Evolutionary conservation across 2,888 invertebrate species (phyloP), one percentile per base, ranked within the genome.

Genomic region (Rhamphomyia laevipes): DNA sequence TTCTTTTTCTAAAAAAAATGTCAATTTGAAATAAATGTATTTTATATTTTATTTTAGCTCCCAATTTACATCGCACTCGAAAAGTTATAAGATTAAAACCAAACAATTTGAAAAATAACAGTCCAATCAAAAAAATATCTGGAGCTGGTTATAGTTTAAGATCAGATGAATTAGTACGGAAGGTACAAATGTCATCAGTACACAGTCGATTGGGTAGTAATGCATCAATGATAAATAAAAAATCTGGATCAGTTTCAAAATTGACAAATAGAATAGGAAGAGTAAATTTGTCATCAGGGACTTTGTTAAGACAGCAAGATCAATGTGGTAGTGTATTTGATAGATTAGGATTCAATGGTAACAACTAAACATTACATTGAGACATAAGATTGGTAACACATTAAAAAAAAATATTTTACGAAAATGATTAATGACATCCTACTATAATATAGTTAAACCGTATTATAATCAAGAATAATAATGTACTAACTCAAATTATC

Each of bases 71-170:
- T 49, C 54, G 58, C 18, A 65, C 65, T 21, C 64, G 63, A 18
- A 68, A 66, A 54, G 56, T 61, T 0, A 57, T 64, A n/a, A 65
- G 63, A 56, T 52, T 70, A 2, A 70, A 70, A 53, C 56, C 61
- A 3, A 58, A 64, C 1, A 56, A 56, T 0, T 51, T 59, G 1
- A 50, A 56, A 35, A 64, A 62, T 56, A 51, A 54, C 0, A 62
- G 61, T 47, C 62, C 65, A 0, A 56, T 60, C 1, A 65, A 65
- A 45, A 59, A 58, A 7, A 63, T 61, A 41, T 47, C 59, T 35
- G 17, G 27, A 18, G 18, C 38, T 5, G 42, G 43, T 1, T 57
- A 63, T 44, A 63, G 67, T 21, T 60, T 70, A 63, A 66, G 65
- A 47, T 68, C 68, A 10, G 70, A 70, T 55, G 68, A 66, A 46